Percentiles rank a stretch among this genome's conserved stretches.
Conservation (phyloP, 2,888 invertebrate genomes). For the Terebella lapidaria region DNA sequence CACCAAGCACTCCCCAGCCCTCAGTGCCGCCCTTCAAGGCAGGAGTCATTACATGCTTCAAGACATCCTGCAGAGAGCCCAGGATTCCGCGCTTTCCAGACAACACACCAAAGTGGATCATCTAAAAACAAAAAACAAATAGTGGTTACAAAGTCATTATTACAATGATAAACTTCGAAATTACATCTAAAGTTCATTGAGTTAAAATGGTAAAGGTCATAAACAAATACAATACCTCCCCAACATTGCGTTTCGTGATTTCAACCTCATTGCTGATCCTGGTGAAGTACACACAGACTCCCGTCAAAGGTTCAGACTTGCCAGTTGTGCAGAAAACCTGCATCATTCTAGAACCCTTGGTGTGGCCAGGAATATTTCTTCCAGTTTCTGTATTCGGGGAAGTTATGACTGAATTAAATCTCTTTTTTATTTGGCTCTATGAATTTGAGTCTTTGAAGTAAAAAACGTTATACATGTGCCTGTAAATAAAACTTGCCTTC, state of each 20-base stretch:
- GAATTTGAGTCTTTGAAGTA: no score
- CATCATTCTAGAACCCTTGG: slow-evolving; percentile 34
- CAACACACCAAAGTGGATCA: neutral
- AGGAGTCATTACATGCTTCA: slow-evolving; percentile 2
- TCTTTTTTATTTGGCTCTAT: no score
- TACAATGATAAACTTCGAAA: neutral
- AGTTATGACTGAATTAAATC: no score
- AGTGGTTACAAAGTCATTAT: neutral
- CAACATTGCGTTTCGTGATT: slow-evolving; percentile 65
- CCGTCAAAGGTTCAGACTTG: slow-evolving; percentile 59
- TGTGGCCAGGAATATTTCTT: slow-evolving; percentile 30
- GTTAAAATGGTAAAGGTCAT: no score
- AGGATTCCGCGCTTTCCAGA: neutral
- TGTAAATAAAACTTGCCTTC: no score
- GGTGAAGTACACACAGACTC: slow-evolving; percentile 67
- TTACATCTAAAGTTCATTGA: no score
- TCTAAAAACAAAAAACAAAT: no score
- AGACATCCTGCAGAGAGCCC: neutral
- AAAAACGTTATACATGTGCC: no score
- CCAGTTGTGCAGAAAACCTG: slow-evolving; percentile 62
- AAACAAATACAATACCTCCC: no score
- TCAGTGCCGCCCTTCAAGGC: slow-evolving; percentile 5
- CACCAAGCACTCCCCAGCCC: slow-evolving; percentile 34
- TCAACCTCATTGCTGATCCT: slow-evolving; percentile 61
- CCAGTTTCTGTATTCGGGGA: slow-evolving; percentile 35